Evolutionary conservation across 2,797 vertebrate species (phyloP), one percentile per base, ranked within the genome.

Genomic region (Clarias laeviceps): DNA sequence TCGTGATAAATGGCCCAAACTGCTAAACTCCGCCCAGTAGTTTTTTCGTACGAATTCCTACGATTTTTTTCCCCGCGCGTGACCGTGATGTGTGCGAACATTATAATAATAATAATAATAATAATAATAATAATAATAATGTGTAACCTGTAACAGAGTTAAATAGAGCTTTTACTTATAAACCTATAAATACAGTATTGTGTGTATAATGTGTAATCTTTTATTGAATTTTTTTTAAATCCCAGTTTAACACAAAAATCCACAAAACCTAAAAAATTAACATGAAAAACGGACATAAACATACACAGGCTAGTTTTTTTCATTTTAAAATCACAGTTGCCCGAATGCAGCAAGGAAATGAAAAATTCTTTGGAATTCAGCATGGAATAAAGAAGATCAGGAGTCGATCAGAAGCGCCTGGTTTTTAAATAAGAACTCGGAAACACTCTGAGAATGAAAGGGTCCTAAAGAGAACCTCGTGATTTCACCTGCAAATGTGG

Each of bases 281-380:
- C 88, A 68, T 86, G 56, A 22, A 83, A 73, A 83, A 61, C 62
- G 40, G 79, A 65, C 79, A 66, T 54, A 32, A 66, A 80, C 37
- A 77, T 59, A 14, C 29, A 1, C 22, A 18, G 5, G 24, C 22
- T 45, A 56, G 8, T 24, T 72, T 70, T 27, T 15, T n/a, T n/a
- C n/a, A 57, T n/a, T 45, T 83, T 64, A 5, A 83, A 93, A 95
- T 96, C 96, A 96, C 95, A 96, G 95, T 95, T 87, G 85, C 94
- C 94, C 96, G 94, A 96, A 96, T 96, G 96, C 95, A 97, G 95
- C 96, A 97, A 95, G 93, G 45, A 83, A 86, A 78, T 45, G 1
- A 96, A 89, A 89, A 96, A 94, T 93, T 97, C 97, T 98, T 98
- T 98, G 97, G 97, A 96, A 95, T 96, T 97, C 91, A 97, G 97